phyloP scores from a whole-genome alignment of 2,113 vertebrate genomes.

The Spea multiplicata region DNA sequence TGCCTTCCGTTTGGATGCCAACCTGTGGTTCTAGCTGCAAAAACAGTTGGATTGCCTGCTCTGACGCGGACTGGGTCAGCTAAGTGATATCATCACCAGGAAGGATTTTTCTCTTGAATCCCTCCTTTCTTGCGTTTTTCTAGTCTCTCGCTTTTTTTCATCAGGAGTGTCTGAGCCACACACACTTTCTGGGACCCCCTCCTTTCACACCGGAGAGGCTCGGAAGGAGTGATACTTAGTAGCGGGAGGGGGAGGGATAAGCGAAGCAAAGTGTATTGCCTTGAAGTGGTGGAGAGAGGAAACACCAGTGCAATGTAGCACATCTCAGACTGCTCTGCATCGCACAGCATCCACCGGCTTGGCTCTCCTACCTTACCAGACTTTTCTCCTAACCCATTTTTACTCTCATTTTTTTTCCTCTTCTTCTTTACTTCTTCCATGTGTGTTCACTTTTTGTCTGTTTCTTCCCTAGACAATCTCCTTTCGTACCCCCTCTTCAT shows the following conservation, averaged over 20 bases:
- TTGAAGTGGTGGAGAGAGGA: slow-evolving; percentile 44
- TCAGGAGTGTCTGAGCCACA: slow-evolving; percentile 20
- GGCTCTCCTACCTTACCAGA: not conserved
- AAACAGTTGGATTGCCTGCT: no score
- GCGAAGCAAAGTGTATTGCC: slow-evolving; percentile 40
- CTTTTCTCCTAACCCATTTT: not conserved
- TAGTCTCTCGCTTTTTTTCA: slow-evolving; percentile 4
- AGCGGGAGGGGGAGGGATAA: slow-evolving; percentile 39
- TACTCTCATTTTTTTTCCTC: not conserved
- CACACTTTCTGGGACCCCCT: slow-evolving; percentile 43
- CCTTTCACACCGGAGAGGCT: slow-evolving; percentile 45
- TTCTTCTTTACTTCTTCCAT: slow-evolving; percentile 10
- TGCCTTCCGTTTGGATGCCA: no score
- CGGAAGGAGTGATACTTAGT: slow-evolving; percentile 45
- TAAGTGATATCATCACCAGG: no score
- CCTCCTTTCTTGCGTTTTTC: not conserved
- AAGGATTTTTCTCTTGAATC: not conserved
- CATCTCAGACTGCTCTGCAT: slow-evolving; percentile 37
- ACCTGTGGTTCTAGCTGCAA: no score
- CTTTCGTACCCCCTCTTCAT: not conserved
- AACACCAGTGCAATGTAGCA: slow-evolving; percentile 41
- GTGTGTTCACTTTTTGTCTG: not conserved
- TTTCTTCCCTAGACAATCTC: not conserved
- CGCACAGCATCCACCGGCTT: slow-evolving; percentile 18
- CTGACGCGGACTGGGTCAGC: no score